Evolutionary conservation across 2,888 invertebrate genomes (phyloP).

Genomic region (Sicus ferrugineus): DNA sequence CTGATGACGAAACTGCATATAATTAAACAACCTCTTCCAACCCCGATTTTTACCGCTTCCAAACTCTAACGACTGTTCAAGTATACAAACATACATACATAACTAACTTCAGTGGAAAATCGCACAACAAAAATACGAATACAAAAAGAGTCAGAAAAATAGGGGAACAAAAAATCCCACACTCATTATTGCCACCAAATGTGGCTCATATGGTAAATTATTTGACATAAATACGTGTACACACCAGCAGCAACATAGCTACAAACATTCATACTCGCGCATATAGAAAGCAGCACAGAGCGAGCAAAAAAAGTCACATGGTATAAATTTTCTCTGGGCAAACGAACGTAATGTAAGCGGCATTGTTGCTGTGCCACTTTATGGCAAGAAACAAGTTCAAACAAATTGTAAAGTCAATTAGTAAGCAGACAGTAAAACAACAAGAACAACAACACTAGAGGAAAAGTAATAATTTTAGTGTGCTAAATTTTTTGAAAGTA

Average conservation of each 20-base stretch:
- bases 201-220: neutral
- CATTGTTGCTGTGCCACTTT: slow-evolving; percentile 3
- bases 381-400: slow-evolving; percentile 25
- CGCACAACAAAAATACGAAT: neutral
- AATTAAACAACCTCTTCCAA: too few relatives aligned
- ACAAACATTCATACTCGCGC: slow-evolving; percentile 6
- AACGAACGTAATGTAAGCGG: neutral
- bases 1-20: too few relatives aligned
- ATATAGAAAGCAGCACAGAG: neutral
- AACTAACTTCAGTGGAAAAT: neutral
- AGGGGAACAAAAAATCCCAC: slow-evolving; percentile 7
- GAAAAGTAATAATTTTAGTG: too few relatives aligned
- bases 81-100: neutral
- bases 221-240: slow-evolving; percentile 5
- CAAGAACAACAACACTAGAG: too few relatives aligned
- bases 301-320: slow-evolving; percentile 13
- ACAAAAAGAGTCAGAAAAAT: neutral
- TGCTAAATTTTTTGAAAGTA: too few relatives aligned
- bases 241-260: too few relatives aligned
- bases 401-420: slow-evolving; percentile 31
- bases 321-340: slow-evolving; percentile 14
- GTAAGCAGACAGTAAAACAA: neutral
- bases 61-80: too few relatives aligned
- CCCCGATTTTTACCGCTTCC: too few relatives aligned
- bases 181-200: neutral